phyloP scores from a whole-genome alignment of 2,888 invertebrate species.

The Ommatoiulus sabulosus region DNA sequence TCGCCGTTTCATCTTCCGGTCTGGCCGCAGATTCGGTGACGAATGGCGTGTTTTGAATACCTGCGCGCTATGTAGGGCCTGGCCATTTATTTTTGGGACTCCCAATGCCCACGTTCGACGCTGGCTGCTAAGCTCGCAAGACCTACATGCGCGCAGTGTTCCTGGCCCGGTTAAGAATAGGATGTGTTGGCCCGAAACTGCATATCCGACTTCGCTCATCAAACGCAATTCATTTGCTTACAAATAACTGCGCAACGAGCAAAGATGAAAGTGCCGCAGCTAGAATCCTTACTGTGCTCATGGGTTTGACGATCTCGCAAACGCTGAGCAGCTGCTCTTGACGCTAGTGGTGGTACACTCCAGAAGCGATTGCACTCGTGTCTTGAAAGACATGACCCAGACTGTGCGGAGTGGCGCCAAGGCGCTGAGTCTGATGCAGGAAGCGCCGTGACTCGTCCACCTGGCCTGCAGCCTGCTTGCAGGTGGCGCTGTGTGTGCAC shows the following conservation, averaged over 20 bases:
- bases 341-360: neutral
- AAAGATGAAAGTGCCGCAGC: neutral
- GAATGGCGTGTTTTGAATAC: conserved; percentile 36
- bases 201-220: neutral
- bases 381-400: neutral
- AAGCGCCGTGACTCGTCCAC: neutral
- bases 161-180: conserved; percentile 9
- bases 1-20: neutral
- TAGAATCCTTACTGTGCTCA: neutral
- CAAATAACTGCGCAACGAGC: conserved; percentile 5
- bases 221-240: conserved; percentile 11
- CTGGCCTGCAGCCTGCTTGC: neutral
- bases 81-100: neutral
- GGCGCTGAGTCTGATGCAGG: neutral
- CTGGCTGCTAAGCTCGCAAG: neutral
- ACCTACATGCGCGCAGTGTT: conserved; percentile 23
- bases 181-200: conserved; percentile 6
- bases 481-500: neutral
- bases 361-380: neutral
- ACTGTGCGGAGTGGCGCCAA: neutral
- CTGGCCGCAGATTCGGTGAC: neutral
- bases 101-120: neutral
- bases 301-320: neutral
- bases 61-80: neutral
- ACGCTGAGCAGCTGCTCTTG: neutral